Evolutionary conservation across 2,113 vertebrate species (phyloP), one percentile per base, ranked within the genome.

Genomic region (Myrmecobius fasciatus): DNA sequence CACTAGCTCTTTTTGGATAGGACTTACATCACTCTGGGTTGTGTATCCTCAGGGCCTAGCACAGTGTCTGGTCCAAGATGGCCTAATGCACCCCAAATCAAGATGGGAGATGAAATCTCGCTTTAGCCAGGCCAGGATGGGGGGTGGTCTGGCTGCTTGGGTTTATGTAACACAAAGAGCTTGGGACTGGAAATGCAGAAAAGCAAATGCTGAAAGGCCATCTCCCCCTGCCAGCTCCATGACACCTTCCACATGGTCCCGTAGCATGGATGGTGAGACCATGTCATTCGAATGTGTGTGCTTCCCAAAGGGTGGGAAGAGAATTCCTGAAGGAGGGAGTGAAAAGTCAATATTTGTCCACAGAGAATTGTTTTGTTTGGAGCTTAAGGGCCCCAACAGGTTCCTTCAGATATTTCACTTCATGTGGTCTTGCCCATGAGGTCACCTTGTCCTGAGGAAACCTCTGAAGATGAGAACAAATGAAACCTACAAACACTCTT

Each of bases 281-380:
- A 22, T 22, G 9, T 43, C 20, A 2, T 22, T 83, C 20, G 2
- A 83, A 20, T 83, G 20, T 24, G n/a, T 83, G 67, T 83, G 20
- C 17, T 95, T 92, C 95, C 92, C 93, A 94, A 94, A 96, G 83
- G 53, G 93, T 93, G 95, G 91, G 91, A 91, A 43, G 95, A 91
- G 91, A 91, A 28, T 92, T 52, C 2, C 0, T 94, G 89, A 97
- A 60, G 92, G 91, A 93, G 54, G 90, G 89, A 52, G 56, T n/a
- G 88, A 88, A 93, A 97, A 93, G 95, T 97, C 92, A 97, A 92
- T 22, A 53, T 97, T 95, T 90, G 96, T 93, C 93, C 95, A 89
- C 52, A 91, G 94, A 94, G 92, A 46, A 43, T 3, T 96, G 97
- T 96, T 12, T 0, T 60, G 90, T 95, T 98, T 98, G 96, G 14